These are phyloP conservation scores for Caprella mutica DNA, from an alignment of 2,888 invertebrate species.

Conservation along the genomic window DNA sequence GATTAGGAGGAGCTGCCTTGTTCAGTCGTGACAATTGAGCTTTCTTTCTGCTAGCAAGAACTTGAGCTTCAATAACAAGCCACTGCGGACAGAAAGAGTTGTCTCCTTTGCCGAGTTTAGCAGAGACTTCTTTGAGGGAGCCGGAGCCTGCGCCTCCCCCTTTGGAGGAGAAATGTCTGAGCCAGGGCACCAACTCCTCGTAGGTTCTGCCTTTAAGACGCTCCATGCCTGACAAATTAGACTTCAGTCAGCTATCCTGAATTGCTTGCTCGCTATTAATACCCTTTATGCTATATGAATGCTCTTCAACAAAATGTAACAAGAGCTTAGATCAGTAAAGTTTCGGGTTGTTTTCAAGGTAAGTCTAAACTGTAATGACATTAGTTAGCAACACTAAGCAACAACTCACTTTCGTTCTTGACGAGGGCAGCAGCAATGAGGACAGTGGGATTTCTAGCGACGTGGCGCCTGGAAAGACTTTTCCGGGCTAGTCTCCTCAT, in stretches of 20 bases:
- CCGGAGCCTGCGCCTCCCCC: slow-evolving; percentile 3
- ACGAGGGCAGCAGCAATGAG: slow-evolving; percentile 53
- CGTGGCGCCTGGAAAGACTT: slow-evolving; percentile 68
- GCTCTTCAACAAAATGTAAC: too few relatives aligned
- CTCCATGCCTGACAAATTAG: not conserved
- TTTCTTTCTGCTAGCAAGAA: not conserved
- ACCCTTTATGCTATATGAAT: too few relatives aligned
- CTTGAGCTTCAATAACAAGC: not conserved
- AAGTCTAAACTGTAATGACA: too few relatives aligned
- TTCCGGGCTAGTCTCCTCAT: slow-evolving; percentile 64
- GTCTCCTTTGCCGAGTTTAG: slow-evolving; percentile 9
- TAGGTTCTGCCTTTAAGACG: not conserved
- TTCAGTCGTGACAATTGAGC: too few relatives aligned
- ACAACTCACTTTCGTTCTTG: slow-evolving; percentile 67
- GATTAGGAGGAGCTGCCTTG: too few relatives aligned
- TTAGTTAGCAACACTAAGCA: too few relatives aligned
- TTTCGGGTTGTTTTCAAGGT: too few relatives aligned
- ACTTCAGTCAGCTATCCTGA: too few relatives aligned
- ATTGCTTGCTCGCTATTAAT: too few relatives aligned
- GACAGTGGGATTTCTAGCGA: slow-evolving; percentile 70
- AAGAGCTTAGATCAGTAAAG: too few relatives aligned
- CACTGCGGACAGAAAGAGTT: slow-evolving; percentile 4
- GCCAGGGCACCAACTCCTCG: slow-evolving; percentile 8
- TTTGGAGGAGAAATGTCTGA: not conserved
- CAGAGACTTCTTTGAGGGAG: slow-evolving; percentile 4